phyloP scores from a whole-genome alignment of 2,113 vertebrate species.

The Spilogale gracilis region DNA sequence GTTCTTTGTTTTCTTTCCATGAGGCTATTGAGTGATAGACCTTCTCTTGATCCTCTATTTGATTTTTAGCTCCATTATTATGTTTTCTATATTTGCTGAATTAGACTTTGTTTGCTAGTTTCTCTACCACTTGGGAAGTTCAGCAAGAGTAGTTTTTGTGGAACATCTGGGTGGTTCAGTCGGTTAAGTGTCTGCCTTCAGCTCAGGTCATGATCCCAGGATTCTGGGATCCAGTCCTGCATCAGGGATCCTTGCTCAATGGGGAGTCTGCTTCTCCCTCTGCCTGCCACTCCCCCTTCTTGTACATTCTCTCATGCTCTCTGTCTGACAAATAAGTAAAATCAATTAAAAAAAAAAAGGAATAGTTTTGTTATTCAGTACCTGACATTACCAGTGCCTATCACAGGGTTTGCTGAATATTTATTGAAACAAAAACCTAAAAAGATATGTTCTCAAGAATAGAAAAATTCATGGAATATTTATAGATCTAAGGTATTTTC shows the following conservation, averaged over 20 bases:
- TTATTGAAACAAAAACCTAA: background rate
- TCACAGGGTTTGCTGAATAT: background rate
- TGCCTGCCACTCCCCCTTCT: background rate
- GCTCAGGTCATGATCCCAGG: too few relatives aligned
- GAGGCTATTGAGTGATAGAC: background rate
- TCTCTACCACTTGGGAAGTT: background rate
- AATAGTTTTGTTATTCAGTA: background rate
- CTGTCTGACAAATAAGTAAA: too few relatives aligned
- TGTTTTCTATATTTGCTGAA: slow-evolving; percentile 46
- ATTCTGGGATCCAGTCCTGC: too few relatives aligned
- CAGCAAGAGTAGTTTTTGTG: background rate
- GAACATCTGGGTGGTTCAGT: background rate
- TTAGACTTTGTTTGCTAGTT: background rate
- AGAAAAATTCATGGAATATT: background rate
- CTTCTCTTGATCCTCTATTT: background rate
- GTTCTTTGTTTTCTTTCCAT: background rate
- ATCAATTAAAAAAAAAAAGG: background rate
- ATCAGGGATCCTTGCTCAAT: background rate
- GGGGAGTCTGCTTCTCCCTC: background rate
- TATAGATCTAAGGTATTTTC: background rate
- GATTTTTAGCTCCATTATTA: background rate
- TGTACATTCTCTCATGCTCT: background rate
- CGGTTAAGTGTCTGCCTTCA: too few relatives aligned
- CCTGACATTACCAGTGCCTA: background rate
- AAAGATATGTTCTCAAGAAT: background rate